Conservation (phyloP, 1,140 invertebrate genomes). For the Pogonomyrmex californicus region DNA sequence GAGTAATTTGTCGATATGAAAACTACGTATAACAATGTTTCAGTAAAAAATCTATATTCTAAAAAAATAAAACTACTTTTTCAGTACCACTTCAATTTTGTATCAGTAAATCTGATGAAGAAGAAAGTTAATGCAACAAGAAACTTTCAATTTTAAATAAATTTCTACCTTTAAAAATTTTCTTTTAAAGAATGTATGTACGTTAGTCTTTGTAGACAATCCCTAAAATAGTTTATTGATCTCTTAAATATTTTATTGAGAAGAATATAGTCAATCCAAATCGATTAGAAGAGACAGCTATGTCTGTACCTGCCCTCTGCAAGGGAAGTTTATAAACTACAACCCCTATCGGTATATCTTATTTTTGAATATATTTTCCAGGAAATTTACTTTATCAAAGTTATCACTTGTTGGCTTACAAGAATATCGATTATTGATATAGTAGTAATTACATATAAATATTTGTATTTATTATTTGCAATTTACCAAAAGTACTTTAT, state of each 20-base stretch:
- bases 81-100: not conserved
- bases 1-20: not conserved
- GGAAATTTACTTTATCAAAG: not conserved
- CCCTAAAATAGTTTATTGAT: slow-evolving; percentile 41
- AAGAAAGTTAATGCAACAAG: not conserved
- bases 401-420: not conserved
- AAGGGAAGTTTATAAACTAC: not conserved
- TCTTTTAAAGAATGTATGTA: not conserved
- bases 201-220: not conserved
- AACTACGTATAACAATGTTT: not conserved
- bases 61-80: slow-evolving; percentile 9
- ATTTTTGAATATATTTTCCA: not conserved
- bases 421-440: slow-evolving; percentile 13
- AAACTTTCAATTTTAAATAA: not conserved
- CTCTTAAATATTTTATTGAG: slow-evolving; percentile 24
- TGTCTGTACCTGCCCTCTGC: slow-evolving; percentile 19
- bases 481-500: not conserved
- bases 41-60: not conserved
- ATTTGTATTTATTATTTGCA: slow-evolving; percentile 1
- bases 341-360: not conserved
- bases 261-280: slow-evolving; percentile 26
- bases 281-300: not conserved
- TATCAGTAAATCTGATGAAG: not conserved
- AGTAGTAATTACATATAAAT: slow-evolving; percentile 11
- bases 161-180: not conserved